Conservation (phyloP, 2,797 vertebrate genomes). For the Sternotherus odoratus region DNA sequence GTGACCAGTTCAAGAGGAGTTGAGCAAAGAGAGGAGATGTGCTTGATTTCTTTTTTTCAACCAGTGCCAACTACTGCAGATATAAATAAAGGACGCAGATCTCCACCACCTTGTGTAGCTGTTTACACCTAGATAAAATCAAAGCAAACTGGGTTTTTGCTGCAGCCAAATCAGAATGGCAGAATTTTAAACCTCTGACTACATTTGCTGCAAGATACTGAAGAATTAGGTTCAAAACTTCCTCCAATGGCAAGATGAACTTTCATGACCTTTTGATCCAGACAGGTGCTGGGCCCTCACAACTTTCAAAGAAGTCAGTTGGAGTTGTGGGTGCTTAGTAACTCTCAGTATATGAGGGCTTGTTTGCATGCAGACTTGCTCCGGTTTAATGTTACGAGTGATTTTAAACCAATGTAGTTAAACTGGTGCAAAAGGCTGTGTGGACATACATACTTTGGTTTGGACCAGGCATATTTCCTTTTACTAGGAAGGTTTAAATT, state of each 20-base stretch:
- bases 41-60: background rate
- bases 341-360: background rate
- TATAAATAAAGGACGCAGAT: background rate
- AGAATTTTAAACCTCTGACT: background rate
- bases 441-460: background rate
- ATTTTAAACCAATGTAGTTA: background rate
- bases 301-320: background rate
- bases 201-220: background rate
- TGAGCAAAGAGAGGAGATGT: background rate
- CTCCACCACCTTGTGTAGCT: background rate
- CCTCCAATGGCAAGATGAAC: background rate
- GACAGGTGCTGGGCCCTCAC: background rate
- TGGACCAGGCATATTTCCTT: background rate
- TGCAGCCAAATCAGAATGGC: background rate
- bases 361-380: background rate
- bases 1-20: background rate
- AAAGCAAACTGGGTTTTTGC: background rate
- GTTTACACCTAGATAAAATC: background rate
- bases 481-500: background rate
- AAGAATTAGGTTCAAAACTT: background rate
- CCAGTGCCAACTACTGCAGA: background rate
- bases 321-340: background rate
- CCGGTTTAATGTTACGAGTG: background rate
- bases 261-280: background rate
- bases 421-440: background rate